These are phyloP conservation scores for Timema podura DNA, from an alignment of 2,888 invertebrate genomes.

Conservation along the genomic window DNA sequence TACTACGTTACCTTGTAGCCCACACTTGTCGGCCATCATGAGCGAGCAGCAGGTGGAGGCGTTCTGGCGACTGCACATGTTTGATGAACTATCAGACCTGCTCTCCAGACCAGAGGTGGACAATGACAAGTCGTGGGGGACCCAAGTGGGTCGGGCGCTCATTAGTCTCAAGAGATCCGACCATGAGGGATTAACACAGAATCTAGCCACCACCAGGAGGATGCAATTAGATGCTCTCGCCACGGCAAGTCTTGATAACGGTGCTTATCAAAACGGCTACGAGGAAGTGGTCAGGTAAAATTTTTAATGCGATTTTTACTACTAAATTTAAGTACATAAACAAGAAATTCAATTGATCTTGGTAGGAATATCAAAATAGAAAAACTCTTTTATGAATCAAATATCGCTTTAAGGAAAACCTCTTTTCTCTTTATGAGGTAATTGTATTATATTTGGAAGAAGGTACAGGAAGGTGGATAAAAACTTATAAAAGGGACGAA, in stretches of 20 bases:
- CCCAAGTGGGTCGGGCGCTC: constrained; percentile 67
- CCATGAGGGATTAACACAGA: constrained; percentile 36
- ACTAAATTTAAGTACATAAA: too few relatives aligned
- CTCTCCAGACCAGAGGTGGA: constrained; percentile 49
- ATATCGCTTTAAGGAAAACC: too few relatives aligned
- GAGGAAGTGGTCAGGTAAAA: constrained; percentile 57
- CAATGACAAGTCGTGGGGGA: constrained; percentile 57
- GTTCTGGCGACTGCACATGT: constrained; percentile 81
- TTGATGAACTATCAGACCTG: constrained; percentile 69
- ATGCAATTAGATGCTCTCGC: constrained; percentile 59
- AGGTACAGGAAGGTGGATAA: too few relatives aligned
- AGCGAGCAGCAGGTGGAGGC: constrained; percentile 73
- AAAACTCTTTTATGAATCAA: too few relatives aligned
- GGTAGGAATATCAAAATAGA: too few relatives aligned
- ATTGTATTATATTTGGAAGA: too few relatives aligned
- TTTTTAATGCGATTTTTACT: too few relatives aligned
- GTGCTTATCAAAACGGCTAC: constrained; percentile 74
- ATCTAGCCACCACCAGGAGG: constrained; percentile 43
- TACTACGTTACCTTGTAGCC: constrained; percentile 39
- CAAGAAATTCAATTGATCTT: too few relatives aligned
- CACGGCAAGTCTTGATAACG: constrained; percentile 66
- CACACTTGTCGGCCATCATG: constrained; percentile 51
- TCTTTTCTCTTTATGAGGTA: too few relatives aligned
- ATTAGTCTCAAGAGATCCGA: constrained; percentile 50
- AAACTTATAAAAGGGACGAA: too few relatives aligned